Conservation (phyloP, 2,797 vertebrate genomes). For the Anguilla pacifica region DNA sequence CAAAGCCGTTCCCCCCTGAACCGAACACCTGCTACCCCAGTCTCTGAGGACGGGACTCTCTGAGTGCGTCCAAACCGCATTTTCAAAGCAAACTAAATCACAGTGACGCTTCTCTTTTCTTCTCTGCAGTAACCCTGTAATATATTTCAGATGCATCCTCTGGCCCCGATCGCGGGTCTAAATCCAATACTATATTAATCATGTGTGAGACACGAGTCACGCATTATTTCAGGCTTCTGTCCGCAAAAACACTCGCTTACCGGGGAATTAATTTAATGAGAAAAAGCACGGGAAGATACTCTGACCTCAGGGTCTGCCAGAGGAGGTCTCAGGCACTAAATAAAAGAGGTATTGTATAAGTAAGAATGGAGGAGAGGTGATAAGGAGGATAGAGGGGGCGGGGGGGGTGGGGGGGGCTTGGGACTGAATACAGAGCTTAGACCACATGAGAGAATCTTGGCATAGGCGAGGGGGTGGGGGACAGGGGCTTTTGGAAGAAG, state of each 20-base stretch:
- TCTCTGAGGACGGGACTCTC: too few species aligned
- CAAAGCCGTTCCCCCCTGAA: background rate
- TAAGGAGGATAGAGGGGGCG: slow-evolving; percentile 28
- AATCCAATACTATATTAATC: background rate
- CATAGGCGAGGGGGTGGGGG: slow-evolving; percentile 55
- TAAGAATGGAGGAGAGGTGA: slow-evolving; percentile 54
- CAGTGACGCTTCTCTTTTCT: slow-evolving; percentile 14
- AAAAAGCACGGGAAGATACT: background rate
- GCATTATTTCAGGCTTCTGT: background rate
- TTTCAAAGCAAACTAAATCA: background rate
- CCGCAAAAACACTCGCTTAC: background rate
- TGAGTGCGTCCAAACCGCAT: background rate
- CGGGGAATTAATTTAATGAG: background rate
- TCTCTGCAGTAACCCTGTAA: slow-evolving; percentile 11
- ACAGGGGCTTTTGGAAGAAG: slow-evolving; percentile 39
- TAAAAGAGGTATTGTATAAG: slow-evolving; percentile 53
- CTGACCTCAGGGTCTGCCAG: slow-evolving; percentile 32
- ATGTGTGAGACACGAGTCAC: background rate
- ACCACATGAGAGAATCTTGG: slow-evolving; percentile 53
- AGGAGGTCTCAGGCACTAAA: slow-evolving; percentile 46
- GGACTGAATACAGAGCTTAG: slow-evolving; percentile 40
- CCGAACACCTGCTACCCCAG: too few species aligned
- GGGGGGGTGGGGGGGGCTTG: slow-evolving; percentile 37
- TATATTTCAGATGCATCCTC: slow-evolving; percentile 31
- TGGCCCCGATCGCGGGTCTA: background rate